These are phyloP conservation scores for Sphenodon punctatus DNA, from an alignment of 2,797 vertebrate species.

Conservation along the genomic window DNA sequence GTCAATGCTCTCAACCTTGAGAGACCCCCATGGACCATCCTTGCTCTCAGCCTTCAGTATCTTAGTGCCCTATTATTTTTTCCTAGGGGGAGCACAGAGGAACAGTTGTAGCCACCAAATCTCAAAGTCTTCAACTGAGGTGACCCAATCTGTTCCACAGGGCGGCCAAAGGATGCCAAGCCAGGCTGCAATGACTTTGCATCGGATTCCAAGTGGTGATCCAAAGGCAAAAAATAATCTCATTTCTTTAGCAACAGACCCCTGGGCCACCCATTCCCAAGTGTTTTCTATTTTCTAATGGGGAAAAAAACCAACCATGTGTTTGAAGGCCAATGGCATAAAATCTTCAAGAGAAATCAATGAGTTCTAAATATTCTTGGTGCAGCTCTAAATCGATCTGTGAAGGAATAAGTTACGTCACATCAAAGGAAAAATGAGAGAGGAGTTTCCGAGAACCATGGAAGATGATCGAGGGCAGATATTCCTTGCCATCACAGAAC, in stretches of 20 bases:
- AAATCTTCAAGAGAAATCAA: conserved; percentile 2
- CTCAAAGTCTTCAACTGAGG: too few species aligned
- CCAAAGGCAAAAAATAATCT: not conserved
- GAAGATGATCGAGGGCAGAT: not conserved
- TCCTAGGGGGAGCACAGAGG: too few species aligned
- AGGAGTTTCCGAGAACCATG: not conserved
- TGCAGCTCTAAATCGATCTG: conserved; percentile 11
- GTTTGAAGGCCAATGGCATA: not conserved
- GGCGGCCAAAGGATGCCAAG: not conserved
- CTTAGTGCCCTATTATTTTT: too few species aligned
- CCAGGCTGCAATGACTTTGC: conserved; percentile 14
- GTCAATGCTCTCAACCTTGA: too few species aligned
- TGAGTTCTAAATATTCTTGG: conserved; percentile 22
- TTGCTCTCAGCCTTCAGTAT: too few species aligned
- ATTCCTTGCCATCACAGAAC: accelerated
- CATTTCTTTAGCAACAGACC: not conserved
- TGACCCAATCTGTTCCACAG: not conserved
- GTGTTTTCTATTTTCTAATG: accelerated
- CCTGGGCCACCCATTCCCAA: accelerated
- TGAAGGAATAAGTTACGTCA: not conserved
- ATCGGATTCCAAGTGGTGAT: conserved; percentile 3
- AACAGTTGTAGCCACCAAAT: too few species aligned
- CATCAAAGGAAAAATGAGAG: not conserved
- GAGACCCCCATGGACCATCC: too few species aligned
- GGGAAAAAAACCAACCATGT: accelerated